Conservation (phyloP, 2,888 invertebrate species). For the Epistrophe eligans region DNA sequence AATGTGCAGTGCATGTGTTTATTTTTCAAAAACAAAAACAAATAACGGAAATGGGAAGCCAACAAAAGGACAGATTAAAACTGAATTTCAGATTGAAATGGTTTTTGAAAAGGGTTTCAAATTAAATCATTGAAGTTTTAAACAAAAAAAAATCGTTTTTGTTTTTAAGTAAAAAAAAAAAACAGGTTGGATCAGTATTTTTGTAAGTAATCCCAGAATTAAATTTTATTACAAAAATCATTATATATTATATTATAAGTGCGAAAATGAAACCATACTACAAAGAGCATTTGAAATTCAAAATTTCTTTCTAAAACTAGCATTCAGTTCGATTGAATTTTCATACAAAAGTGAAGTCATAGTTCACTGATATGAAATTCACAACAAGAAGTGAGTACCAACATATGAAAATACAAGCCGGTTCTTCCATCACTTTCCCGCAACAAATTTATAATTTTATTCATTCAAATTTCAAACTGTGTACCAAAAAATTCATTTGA, state of each 20-base stretch:
- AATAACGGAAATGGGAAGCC: background rate
- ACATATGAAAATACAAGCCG: too few species aligned
- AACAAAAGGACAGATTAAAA: conserved; percentile 41
- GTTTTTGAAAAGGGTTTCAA: conserved; percentile 8
- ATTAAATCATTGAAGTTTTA: background rate
- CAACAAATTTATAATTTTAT: too few species aligned
- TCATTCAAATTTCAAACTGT: too few species aligned
- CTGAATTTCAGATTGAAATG: conserved; percentile 27
- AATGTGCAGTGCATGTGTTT: conserved; percentile 24
- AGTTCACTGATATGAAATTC: too few species aligned
- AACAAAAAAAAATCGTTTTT: background rate
- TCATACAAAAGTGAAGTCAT: too few species aligned
- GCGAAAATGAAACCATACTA: background rate
- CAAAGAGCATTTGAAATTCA: background rate
- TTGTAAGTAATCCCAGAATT: background rate
- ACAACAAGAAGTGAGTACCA: too few species aligned
- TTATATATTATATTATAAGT: background rate
- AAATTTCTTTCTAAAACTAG: too few species aligned
- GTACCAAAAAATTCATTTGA: too few species aligned
- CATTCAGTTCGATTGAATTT: too few species aligned
- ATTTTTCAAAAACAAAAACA: conserved; percentile 3
- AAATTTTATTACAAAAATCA: background rate
- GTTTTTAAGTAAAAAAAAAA: background rate
- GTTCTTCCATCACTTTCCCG: too few species aligned
- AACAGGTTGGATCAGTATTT: background rate